phyloP scores from a whole-genome alignment of 2,888 invertebrate genomes.

The Uropetala carovei region DNA sequence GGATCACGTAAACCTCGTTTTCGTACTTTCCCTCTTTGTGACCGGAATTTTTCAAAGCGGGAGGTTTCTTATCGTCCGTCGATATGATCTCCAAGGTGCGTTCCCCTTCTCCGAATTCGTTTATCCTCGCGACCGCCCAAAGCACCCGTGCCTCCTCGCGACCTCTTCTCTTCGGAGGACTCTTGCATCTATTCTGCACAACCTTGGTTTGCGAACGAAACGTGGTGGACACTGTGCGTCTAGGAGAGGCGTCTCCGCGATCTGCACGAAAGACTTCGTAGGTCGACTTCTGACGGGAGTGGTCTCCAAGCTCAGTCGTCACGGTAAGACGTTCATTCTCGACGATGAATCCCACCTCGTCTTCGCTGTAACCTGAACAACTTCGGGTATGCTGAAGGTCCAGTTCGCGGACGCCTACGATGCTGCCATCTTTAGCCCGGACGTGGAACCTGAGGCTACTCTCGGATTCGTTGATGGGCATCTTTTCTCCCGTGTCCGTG shows the following conservation, averaged over 20 bases:
- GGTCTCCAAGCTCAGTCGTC: background rate
- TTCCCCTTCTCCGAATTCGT: conserved; percentile 15
- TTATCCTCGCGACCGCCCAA: conserved; percentile 35
- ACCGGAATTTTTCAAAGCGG: background rate
- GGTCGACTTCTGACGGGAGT: background rate
- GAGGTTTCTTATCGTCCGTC: conserved; percentile 17
- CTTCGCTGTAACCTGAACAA: background rate
- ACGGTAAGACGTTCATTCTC: background rate
- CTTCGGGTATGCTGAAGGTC: background rate
- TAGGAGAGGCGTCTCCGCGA: too few relatives aligned
- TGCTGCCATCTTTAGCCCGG: background rate
- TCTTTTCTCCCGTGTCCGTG: background rate
- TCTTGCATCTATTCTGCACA: background rate
- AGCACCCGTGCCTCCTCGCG: background rate
- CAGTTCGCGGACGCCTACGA: conserved; percentile 19
- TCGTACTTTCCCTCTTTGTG: background rate
- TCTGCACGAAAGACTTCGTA: background rate
- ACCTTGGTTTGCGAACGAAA: background rate
- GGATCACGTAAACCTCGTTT: conserved; percentile 25
- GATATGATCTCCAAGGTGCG: conserved; percentile 45
- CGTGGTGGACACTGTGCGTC: too few relatives aligned
- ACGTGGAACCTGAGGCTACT: conserved; percentile 17
- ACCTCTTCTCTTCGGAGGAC: background rate
- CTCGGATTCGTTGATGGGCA: background rate
- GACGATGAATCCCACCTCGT: background rate